These are phyloP conservation scores for Oophaga sylvatica DNA, from an alignment of 2,797 vertebrate genomes.

Conservation along the genomic window DNA sequence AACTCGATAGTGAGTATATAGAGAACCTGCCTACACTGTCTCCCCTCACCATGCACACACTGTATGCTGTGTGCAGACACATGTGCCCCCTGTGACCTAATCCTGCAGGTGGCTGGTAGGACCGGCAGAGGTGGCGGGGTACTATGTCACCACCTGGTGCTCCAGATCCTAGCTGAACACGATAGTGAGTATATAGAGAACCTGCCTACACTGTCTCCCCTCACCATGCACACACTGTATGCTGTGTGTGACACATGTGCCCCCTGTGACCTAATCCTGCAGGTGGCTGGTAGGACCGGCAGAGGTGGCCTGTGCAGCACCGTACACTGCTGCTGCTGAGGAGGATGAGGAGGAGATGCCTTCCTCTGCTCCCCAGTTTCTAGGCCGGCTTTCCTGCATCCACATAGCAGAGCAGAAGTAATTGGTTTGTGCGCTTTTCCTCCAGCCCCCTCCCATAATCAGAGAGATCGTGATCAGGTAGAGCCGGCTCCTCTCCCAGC, in stretches of 20 bases:
- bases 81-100: not conserved
- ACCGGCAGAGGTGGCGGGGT: not conserved
- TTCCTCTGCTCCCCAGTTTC: slow-evolving; percentile 3
- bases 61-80: not conserved
- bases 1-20: too few relatives aligned
- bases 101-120: not conserved
- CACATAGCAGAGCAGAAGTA: slow-evolving; percentile 60
- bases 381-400: slow-evolving; percentile 39
- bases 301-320: not conserved
- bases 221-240: too few relatives aligned
- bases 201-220: too few relatives aligned
- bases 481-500: slow-evolving; percentile 44
- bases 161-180: too few relatives aligned
- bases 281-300: not conserved
- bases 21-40: too few relatives aligned
- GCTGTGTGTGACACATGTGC: not conserved
- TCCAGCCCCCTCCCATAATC: slow-evolving; percentile 54
- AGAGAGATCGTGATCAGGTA: slow-evolving; percentile 61
- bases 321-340: not conserved
- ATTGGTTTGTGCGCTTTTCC: slow-evolving; percentile 47
- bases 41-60: too few relatives aligned
- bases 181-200: too few relatives aligned
- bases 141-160: too few relatives aligned
- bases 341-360: not conserved
- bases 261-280: not conserved